Percentiles rank a stretch among this genome's conserved stretches.
phyloP scores from a whole-genome alignment of 2,113 vertebrate species.

The Phalacrocorax pelagicus region DNA sequence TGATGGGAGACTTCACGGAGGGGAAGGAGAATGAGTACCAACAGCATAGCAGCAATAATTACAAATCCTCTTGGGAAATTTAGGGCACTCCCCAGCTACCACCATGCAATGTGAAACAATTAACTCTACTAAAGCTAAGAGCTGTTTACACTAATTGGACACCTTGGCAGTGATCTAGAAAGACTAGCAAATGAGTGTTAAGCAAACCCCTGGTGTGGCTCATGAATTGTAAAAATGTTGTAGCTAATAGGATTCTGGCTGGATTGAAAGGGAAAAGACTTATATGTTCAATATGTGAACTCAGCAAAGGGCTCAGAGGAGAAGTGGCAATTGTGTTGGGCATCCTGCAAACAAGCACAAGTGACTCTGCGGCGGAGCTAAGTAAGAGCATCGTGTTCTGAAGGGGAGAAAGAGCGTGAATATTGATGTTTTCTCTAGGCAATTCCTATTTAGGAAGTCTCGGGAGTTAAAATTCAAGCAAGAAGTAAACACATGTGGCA shows the following conservation, averaged over 20 bases:
- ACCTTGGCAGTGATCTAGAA: background rate
- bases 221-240: background rate
- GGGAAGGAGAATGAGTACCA: background rate
- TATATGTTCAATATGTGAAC: background rate
- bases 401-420: background rate
- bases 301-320: background rate
- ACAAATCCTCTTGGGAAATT: background rate
- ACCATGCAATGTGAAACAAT: background rate
- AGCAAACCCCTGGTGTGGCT: background rate
- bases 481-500: background rate
- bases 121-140: background rate
- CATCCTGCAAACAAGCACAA: background rate
- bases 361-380: background rate
- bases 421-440: background rate
- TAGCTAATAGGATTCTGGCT: background rate
- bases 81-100: background rate
- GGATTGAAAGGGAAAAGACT: background rate
- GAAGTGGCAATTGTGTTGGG: background rate
- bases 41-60: background rate
- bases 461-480: background rate
- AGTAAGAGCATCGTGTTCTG: background rate
- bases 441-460: background rate
- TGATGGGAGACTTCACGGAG: background rate
- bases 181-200: background rate
- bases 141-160: conserved; percentile 39